Evolutionary conservation across 2,888 invertebrate genomes (phyloP).

Genomic region (Drosophila nigritarsus): DNA sequence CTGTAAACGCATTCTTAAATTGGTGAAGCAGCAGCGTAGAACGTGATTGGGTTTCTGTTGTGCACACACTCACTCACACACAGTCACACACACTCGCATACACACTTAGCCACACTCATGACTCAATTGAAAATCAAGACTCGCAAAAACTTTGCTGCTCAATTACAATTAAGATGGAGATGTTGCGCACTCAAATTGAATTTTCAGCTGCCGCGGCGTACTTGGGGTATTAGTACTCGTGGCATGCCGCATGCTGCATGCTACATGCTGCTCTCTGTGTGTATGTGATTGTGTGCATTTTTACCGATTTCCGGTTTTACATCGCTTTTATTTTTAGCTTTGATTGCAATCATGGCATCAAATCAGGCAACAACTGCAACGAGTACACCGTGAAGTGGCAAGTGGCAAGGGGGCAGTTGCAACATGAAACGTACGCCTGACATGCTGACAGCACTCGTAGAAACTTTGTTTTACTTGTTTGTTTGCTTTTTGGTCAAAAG

Average conservation of each 20-base stretch:
- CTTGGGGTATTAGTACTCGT: conserved; percentile 24
- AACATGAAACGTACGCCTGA: conserved; percentile 38
- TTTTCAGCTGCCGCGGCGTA: conserved; percentile 61
- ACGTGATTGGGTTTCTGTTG: conserved; percentile 65
- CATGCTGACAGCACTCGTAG: conserved; percentile 61
- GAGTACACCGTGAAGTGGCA: background rate
- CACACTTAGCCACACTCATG: conserved; percentile 27
- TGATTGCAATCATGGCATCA: conserved; percentile 80
- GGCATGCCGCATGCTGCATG: background rate
- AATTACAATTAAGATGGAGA: conserved; percentile 82
- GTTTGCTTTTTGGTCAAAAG: conserved; percentile 65
- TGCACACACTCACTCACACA: conserved; percentile 5
- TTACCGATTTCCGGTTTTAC: conserved; percentile 63
- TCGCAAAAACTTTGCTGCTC: conserved; percentile 73
- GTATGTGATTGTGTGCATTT: conserved; percentile 26
- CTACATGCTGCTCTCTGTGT: background rate
- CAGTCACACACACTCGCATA: background rate
- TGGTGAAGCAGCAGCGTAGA: conserved; percentile 43
- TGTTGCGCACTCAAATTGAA: conserved; percentile 79
- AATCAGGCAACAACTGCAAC: conserved; percentile 71
- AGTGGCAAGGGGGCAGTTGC: background rate
- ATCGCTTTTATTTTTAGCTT: conserved; percentile 67
- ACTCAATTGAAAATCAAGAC: conserved; percentile 77
- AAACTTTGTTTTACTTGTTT: conserved; percentile 40
- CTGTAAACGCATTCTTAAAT: conserved; percentile 59